Conservation (phyloP, 2,797 vertebrate species). For the Limosa lapponica region DNA sequence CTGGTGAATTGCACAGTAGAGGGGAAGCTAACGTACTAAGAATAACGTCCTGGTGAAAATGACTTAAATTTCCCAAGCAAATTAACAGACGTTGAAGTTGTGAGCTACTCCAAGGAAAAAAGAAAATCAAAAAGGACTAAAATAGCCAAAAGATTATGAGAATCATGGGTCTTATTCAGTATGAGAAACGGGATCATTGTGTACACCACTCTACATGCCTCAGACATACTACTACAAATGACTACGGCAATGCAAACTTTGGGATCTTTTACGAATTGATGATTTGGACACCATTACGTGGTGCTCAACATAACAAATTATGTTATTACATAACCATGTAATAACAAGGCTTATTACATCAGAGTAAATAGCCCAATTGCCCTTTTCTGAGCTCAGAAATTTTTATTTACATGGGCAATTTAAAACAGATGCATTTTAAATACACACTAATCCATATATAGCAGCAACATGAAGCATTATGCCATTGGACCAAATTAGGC, state of each 20-base stretch:
- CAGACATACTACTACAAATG: neutral
- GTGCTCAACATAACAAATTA: too few species aligned
- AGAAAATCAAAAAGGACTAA: too few species aligned
- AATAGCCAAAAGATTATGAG: neutral
- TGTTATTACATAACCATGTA: too few species aligned
- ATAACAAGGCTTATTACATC: neutral
- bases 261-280: neutral
- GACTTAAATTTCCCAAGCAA: neutral
- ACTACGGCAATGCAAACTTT: neutral
- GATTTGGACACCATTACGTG: neutral
- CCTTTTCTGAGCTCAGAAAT: neutral
- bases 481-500: neutral
- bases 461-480: neutral
- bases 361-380: neutral
- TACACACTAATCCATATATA: neutral
- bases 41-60: neutral
- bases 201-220: neutral
- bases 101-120: neutral
- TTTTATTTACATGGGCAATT: neutral
- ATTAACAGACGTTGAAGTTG: neutral
- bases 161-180: neutral
- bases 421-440: neutral
- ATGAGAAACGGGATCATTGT: neutral
- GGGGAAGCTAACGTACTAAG: neutral
- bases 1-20: neutral